Base-by-base conservation (phyloP, 2,888 invertebrate genomes). In the Pyrgus malvae region DNA sequence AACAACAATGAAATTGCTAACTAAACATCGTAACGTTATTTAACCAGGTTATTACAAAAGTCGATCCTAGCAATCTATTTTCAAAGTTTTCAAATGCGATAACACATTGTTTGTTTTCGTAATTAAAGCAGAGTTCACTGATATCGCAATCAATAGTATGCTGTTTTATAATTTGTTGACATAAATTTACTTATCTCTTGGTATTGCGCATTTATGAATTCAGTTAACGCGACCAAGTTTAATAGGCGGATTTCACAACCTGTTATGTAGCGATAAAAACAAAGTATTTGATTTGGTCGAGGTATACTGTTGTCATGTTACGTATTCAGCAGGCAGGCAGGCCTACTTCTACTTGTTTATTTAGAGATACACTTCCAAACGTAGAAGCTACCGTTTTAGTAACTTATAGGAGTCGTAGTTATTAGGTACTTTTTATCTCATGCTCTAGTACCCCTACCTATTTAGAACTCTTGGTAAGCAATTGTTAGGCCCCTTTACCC, bases 1-100 rank as follows among this genome's bases (percentile, higher is more conserved):
- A 49, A 58, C 72, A 72, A 83, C 85, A 87, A 86, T 83, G 78
- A 68, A 60, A 65, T 46, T 41, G 57, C 51, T 57, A 63, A 62
- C 57, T 64, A 68, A 64, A 53, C 56, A 56, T 60, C 31, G 62
- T 38, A 62, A 61, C 56, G 38, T 56, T 1, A 53, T 69, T 55
- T 64, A 51, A 11, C 33, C 56, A 70, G n/a, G 35, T 69, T 60
- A 17, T 58, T 60, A 55, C 56, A 56, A 38, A 45, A n/a, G n/a
- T n/a, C n/a, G n/a, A n/a, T n/a, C n/a, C n/a, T 48, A 48, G 33
- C 51, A 33, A 54, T 49, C 63, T 51, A 51, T 51, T 51, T 51
- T 44, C 19, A 27, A 35, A 33, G 17, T 17, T 50, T 31, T 12
- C 17, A 14, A 65, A 63, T 48, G 53, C 46, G 67, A 65, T 67